Base-by-base conservation (phyloP, 2,888 invertebrate species). In the Agrotis clavis region DNA sequence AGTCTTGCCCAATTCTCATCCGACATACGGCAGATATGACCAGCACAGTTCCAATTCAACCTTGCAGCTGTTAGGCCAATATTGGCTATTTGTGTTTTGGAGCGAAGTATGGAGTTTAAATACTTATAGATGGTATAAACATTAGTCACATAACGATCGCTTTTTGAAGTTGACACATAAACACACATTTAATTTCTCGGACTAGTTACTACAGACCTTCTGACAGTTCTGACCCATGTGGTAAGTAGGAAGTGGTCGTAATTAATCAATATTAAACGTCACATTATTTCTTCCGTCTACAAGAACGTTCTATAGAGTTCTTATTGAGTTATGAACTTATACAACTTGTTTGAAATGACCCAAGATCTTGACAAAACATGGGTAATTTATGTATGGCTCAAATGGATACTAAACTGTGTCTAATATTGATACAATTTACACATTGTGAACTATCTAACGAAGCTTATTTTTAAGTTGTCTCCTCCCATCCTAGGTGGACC, bases 161-260 rank as follows among this genome's bases (percentile, higher is more conserved):
- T 2, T 47, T 14, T 18, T 60, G n/a, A 54, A 21, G 47, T 60
- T 16, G 21, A 59, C 14, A 56, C 19, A 56, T n/a, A 48, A 56
- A 62, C 35, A 61, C 14, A 57, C 25, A 45, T 2, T n/a, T 68
- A 48, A 21, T 47, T 62, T 21, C 56, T 74, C n/a, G 62, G 7
- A 54, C 68, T 66, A 62, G 59, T 62, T 62, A 63, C 48, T 21
- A 64, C 35, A 63, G 56, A 56, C 69, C 64, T 71, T 48, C 61
- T 62, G 53, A 70, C 64, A 66, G 60, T 71, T 48, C 61, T 62
- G 53, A 70, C 64, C 67, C n/a, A 50, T 61, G 61, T 30, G 16
- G 30, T 62, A 61, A 51, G 30, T 7, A 72, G 77, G 79, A 81
- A 81, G 60, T 80, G 56, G 13, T 54, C 51, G n/a, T 74, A 61